Base-by-base conservation (phyloP, 2,113 vertebrate species). In the Tupaia chinensis region DNA sequence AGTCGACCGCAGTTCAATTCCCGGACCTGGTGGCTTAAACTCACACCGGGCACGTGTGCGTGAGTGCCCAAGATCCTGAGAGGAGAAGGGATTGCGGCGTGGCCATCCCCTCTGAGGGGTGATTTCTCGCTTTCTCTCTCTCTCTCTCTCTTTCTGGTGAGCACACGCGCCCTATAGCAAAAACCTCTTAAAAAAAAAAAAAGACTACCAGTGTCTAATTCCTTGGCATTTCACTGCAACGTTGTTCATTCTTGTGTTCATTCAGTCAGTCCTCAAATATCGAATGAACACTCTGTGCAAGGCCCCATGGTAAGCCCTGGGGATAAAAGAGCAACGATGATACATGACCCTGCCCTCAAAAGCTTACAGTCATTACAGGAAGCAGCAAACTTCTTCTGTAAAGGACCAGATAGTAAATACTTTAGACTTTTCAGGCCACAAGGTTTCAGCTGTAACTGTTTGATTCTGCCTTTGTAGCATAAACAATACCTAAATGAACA, bases 401-500 rank as follows among this genome's bases (percentile, higher is more conserved):
- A 82, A 87, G 61, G 63, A n/a, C 44, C 22, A 80, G 29, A 56
- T 16, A n/a, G 44, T 66, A 29, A 66, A 23, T 53, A 68, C 32
- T 66, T 79, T 86, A 58, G 54, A 27, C 13, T 27, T 27, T 60
- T 10, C 3, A 15, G 32, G 25, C 27, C 7, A 9, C 10, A 9
- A 25, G 7, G 13, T 34, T 19, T 91, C 27, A 14, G 53, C 73
- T 74, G 13, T 3, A 13, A 61, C 16, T 44, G 1, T 27, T 8
- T 25, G 5, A 2, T 61, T 78, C 68, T 69, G 20, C 23, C 72
- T 81, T 9, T 63, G 12, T 44, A 9, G 29, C 3, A 12, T 76
- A 29, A 34, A 60, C 5, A 1, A 60, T 11, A 53, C 3, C 7
- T 54, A 13, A 11, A 16, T 16, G 1, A 44, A 7, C 20, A 2